Evolutionary conservation across 2,113 vertebrate genomes (phyloP), one percentile per base, ranked within the genome.

Genomic region (Platichthys stellatus): DNA sequence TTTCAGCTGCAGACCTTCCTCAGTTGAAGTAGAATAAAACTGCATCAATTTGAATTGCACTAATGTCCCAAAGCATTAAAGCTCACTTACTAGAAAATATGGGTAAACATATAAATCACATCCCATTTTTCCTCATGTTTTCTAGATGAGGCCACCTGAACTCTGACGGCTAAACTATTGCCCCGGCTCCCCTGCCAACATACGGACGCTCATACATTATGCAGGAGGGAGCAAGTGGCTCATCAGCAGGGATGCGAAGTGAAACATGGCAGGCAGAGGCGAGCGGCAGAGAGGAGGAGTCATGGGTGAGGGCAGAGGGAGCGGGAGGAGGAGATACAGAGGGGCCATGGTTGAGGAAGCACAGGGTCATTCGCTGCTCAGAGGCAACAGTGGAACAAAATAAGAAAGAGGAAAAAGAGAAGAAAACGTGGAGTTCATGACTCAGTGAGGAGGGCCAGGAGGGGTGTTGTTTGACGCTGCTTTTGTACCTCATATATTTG

Each of bases 201-300:
- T 87, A 83, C 72, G 65, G 86, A 84, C 53, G 7, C 76, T 85
- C 72, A 84, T 88, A 28, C 82, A 90, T 92, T 70, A 92, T 90
- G 85, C 80, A 89, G 72, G 56, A 83, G 84, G 49, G 73, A 77
- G 81, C 60, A 81, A 89, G 83, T 75, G 83, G 86, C 80, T 90
- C 80, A 87, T 90, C 84, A 86, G 69, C 66, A 47, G 63, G 59
- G 81, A 89, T 75, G 72, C 78, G 73, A 78, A 83, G 84, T 78
- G 83, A 87, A 88, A 91, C 74, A 75, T 85, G 81, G 86, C 86
- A 83, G 88, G 65, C 81, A 78, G 81, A 74, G 78, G 72, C 74
- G 80, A 85, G 35, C 59, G 59, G 74, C 54, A 72, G 78, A 77
- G 79, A 81, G 80, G 84, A 73, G 65, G 77, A 81, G 76, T 66